phyloP scores from a whole-genome alignment of 2,797 vertebrate species.

The Adelosebastes latens region DNA sequence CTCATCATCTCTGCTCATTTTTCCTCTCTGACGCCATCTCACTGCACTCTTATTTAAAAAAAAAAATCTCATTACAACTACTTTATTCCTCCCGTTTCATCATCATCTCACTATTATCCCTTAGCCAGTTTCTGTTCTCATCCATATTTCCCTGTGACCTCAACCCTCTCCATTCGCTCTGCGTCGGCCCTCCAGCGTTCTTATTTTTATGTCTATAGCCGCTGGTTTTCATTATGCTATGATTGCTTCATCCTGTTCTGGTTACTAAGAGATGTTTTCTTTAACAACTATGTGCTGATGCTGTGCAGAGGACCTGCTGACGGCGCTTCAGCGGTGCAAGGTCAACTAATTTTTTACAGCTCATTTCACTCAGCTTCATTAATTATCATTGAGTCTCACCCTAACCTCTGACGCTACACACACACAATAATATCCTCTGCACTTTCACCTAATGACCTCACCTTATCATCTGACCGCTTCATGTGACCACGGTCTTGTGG shows the following conservation, averaged over 20 bases:
- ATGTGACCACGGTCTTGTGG: conserved; percentile 35
- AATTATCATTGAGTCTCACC: conserved; percentile 21
- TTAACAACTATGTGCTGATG: conserved; percentile 63
- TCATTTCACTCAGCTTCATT: conserved; percentile 43
- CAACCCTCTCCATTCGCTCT: conserved; percentile 18
- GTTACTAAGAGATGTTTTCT: conserved; percentile 51
- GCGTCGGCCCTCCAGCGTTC: conserved; percentile 9
- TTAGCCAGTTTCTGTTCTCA: neutral
- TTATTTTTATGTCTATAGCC: conserved; percentile 32
- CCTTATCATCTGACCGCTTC: conserved; percentile 12
- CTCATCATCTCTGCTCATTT: conserved; percentile 3
- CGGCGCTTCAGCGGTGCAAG: conserved; percentile 15
- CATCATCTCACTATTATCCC: neutral
- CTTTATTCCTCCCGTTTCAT: neutral
- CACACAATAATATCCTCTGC: conserved; percentile 5
- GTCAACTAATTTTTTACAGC: conserved; percentile 40
- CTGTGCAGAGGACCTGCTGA: conserved; percentile 57
- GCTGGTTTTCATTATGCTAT: conserved; percentile 58
- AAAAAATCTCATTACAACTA: neutral
- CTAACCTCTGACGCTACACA: conserved; percentile 24
- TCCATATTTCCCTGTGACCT: conserved; percentile 22
- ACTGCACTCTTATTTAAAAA: neutral
- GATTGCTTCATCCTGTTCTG: conserved; percentile 49
- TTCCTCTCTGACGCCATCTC: neutral
- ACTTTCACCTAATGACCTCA: conserved; percentile 30